Evolutionary conservation across 2,888 invertebrate genomes (phyloP).

Genomic region (Meta bourneti): DNA sequence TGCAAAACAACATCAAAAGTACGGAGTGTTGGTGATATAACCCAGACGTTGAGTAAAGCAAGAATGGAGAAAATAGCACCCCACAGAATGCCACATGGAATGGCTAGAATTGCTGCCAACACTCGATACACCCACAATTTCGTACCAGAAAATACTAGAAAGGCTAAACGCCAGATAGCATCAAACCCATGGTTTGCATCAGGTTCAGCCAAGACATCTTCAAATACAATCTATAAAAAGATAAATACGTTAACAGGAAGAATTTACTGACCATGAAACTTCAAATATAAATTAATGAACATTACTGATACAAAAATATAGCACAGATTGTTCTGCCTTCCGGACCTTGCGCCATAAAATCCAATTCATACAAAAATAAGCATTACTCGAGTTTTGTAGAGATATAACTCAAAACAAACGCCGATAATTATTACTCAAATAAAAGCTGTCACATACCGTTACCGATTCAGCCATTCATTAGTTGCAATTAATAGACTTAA

Average conservation of each 20-base stretch:
- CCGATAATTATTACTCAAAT: too few relatives aligned
- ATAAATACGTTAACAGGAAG: background rate
- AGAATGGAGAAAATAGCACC: constrained; percentile 80
- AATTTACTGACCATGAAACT: too few relatives aligned
- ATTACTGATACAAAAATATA: too few relatives aligned
- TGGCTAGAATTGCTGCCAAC: constrained; percentile 79
- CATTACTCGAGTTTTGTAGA: too few relatives aligned
- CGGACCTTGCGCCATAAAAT: too few relatives aligned
- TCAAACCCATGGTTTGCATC: constrained; percentile 81
- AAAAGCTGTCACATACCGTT: too few relatives aligned
- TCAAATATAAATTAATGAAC: too few relatives aligned
- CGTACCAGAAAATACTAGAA: constrained; percentile 79
- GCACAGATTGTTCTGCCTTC: too few relatives aligned
- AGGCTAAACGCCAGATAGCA: constrained; percentile 80
- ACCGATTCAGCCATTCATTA: too few relatives aligned
- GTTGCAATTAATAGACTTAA: too few relatives aligned
- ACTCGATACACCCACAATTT: constrained; percentile 79
- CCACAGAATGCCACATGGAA: constrained; percentile 81
- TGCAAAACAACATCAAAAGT: constrained; percentile 79
- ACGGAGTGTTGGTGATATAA: constrained; percentile 80
- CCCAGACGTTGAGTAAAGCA: constrained; percentile 80
- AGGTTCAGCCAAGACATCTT: constrained; percentile 82
- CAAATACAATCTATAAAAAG: constrained; percentile 80
- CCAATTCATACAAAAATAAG: too few relatives aligned
- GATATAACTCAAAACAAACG: too few relatives aligned